These are phyloP conservation scores for Falcunculus frontatus DNA, from an alignment of 2,113 vertebrate species.

Conservation along the genomic window DNA sequence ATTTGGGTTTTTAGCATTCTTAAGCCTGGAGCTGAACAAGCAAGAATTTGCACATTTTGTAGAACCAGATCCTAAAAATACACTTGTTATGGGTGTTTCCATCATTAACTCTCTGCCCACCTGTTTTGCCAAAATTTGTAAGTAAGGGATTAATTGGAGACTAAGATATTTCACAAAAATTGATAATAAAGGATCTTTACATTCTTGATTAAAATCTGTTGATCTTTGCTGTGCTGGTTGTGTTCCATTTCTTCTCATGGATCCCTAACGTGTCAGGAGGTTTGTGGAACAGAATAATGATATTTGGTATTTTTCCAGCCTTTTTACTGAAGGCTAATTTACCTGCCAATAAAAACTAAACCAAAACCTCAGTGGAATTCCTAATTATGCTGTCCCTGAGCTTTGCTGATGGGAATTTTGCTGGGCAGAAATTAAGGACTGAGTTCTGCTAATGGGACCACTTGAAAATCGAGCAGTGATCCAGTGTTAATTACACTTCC, in stretches of 20 bases:
- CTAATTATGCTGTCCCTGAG: neutral
- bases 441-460: neutral
- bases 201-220: neutral
- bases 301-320: neutral
- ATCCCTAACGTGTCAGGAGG: neutral
- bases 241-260: neutral
- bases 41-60: neutral
- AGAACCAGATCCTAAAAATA: neutral
- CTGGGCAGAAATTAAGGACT: neutral
- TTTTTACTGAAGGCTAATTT: neutral
- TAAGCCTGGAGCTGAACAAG: neutral
- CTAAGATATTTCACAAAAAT: neutral
- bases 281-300: neutral
- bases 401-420: neutral
- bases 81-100: neutral
- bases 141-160: neutral
- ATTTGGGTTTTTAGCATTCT: neutral
- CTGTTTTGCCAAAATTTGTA: neutral
- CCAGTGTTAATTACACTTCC: constrained; percentile 3
- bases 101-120: neutral
- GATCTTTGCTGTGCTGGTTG: neutral
- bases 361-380: neutral
- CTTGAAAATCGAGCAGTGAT: neutral
- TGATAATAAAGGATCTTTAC: neutral
- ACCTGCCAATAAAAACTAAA: neutral